phyloP scores from a whole-genome alignment of 1,140 invertebrate genomes.

The Bombus pascuorum region DNA sequence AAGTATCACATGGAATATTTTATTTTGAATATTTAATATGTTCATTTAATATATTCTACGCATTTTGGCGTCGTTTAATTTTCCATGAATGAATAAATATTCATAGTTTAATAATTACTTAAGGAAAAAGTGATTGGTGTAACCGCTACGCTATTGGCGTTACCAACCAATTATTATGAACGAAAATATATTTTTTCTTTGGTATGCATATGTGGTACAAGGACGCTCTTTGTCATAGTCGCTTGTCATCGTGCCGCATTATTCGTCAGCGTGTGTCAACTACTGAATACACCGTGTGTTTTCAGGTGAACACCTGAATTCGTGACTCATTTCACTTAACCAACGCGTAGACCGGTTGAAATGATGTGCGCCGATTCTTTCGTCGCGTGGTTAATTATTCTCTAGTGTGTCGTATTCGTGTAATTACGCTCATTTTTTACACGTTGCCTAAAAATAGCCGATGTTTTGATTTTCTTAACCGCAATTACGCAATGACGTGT shows the following conservation, averaged over 20 bases:
- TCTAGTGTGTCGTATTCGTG: background rate
- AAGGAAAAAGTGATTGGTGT: no score
- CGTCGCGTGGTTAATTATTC: background rate
- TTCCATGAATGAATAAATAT: no score
- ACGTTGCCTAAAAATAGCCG: constrained; percentile 4
- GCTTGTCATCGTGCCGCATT: constrained; percentile 58
- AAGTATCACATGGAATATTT: background rate
- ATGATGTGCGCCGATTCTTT: background rate
- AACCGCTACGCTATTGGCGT: no score
- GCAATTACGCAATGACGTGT: constrained; percentile 8
- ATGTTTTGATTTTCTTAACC: constrained; percentile 16
- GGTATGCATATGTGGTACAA: constrained; percentile 60
- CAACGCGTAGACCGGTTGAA: background rate
- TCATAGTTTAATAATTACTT: no score
- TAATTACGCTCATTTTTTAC: constrained; percentile 9
- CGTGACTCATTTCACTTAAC: constrained; percentile 45
- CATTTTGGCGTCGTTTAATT: no score
- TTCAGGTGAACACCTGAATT: constrained; percentile 25
- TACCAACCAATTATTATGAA: constrained; percentile 26
- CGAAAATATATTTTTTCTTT: constrained; percentile 60
- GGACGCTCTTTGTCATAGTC: constrained; percentile 61
- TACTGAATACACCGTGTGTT: constrained; percentile 14
- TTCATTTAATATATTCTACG: no score
- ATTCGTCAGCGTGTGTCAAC: constrained; percentile 33
- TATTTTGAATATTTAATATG: no score